Conservation (phyloP, 2,113 vertebrate genomes). For the Antechinus stuartii region DNA sequence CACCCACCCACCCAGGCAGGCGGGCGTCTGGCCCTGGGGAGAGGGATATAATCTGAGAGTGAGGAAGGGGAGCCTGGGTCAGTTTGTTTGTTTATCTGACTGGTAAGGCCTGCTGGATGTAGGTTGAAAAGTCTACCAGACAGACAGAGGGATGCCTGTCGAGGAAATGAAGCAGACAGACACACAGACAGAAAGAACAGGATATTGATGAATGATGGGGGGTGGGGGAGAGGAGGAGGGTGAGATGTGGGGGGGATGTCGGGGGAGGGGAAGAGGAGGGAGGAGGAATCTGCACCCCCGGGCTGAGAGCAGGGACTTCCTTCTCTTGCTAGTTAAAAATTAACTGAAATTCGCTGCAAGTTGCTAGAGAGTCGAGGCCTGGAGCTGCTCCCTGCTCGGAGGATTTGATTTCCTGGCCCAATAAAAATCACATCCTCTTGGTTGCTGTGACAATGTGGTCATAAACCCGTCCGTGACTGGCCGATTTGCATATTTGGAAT, state of each 20-base stretch:
- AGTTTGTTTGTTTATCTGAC: slow-evolving; percentile 82
- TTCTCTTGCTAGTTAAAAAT: slow-evolving; percentile 86
- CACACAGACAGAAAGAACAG: slow-evolving; percentile 61
- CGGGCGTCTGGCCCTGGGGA: slow-evolving; percentile 58
- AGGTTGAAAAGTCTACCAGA: slow-evolving; percentile 69
- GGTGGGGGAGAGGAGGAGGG: slow-evolving; percentile 48
- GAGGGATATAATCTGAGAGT: slow-evolving; percentile 58
- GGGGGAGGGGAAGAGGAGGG: slow-evolving; percentile 16
- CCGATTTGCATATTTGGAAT: slow-evolving; percentile 92
- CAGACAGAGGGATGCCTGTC: slow-evolving; percentile 50
- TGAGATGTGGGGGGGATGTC: background rate
- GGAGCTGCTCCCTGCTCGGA: slow-evolving; percentile 87
- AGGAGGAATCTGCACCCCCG: slow-evolving; percentile 19
- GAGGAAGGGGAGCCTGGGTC: slow-evolving; percentile 45
- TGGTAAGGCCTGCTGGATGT: slow-evolving; percentile 61
- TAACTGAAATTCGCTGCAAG: slow-evolving; percentile 83
- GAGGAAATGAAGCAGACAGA: slow-evolving; percentile 48
- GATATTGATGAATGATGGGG: slow-evolving; percentile 29
- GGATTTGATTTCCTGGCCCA: slow-evolving; percentile 94
- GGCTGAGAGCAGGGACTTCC: slow-evolving; percentile 82
- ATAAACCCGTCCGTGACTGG: slow-evolving; percentile 93
- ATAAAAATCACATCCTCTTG: slow-evolving; percentile 94
- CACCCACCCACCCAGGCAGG: slow-evolving; percentile 71
- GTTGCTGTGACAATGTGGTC: slow-evolving; percentile 94
- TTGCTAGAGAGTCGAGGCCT: slow-evolving; percentile 86